These are phyloP conservation scores for Myotis brandtii DNA, from an alignment of 2,113 vertebrate genomes.

Conservation along the genomic window DNA sequence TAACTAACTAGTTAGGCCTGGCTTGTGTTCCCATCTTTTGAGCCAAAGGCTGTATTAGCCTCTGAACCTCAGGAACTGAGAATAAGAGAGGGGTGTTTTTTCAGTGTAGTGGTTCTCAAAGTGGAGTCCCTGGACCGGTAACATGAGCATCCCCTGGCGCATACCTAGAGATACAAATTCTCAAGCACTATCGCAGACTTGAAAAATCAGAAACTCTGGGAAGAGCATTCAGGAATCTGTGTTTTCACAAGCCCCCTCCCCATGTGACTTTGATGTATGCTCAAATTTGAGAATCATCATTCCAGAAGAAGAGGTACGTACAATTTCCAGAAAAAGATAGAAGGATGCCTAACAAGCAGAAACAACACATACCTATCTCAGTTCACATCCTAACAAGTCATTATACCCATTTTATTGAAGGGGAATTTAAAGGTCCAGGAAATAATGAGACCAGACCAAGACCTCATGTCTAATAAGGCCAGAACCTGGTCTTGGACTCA, in stretches of 20 bases:
- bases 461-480: not conserved
- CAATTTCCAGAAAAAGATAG: not conserved
- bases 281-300: constrained; percentile 21
- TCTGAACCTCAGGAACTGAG: not conserved
- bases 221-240: not conserved
- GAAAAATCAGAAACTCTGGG: not conserved
- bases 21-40: not conserved
- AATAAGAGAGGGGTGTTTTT: not conserved
- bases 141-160: not conserved
- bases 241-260: not conserved
- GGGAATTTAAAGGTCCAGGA: not conserved
- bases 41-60: not conserved
- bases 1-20: not conserved
- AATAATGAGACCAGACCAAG: not conserved
- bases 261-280: not conserved
- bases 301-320: not conserved
- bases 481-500: not conserved
- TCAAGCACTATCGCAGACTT: not conserved
- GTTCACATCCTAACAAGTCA: not conserved
- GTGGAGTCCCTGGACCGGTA: not conserved
- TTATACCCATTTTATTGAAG: not conserved
- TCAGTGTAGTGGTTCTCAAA: not conserved
- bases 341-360: not conserved
- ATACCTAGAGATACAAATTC: not conserved
- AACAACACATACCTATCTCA: not conserved